Base-by-base conservation (phyloP, 2,888 invertebrate genomes). In the Acanthosoma haemorrhoidale region DNA sequence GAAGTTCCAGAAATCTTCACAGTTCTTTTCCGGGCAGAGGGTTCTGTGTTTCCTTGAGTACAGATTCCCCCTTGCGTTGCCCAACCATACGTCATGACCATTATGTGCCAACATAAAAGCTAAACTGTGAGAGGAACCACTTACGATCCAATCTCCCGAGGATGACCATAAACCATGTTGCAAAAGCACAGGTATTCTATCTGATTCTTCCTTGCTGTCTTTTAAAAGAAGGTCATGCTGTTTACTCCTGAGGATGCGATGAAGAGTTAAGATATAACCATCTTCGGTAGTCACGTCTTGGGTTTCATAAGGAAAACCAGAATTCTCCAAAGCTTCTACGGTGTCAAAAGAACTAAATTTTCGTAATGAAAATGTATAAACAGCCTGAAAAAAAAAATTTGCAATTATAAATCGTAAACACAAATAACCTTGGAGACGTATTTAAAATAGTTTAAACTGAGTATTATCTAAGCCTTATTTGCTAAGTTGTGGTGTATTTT, bases 71-170 rank as follows among this genome's bases (percentile, higher is more conserved):
- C 76, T 59, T 16, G 72, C 66, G 59, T 76, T 73, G 3, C 75
- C 75, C 51, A 76, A 58, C 76, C 76, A 76, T 1, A 76, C 74
- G 63, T 76, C 76, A 60, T 72, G 75, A 6, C 74, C 76, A 15
- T 43, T 51, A 18, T 75, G 74, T 3, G 73, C 73, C 15, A 76
- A 39, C 5, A 75, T 61, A 69, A 71, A 76, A 13, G 70, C 75
- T 69, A 72, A 11, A 74, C 68, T 67, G 8, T 67, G 16, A 4
- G 41, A 61, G 3, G 58, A n/a, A 13, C 70, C 68, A 61, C 51
- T 51, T 1, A 68, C 68, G n/a, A 70, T 59, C 72, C 72, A 72
- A 25, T 70, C 68, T 2, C 67, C 68, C 3, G 72, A 70, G 3
- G 72, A 67, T 31, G 70, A 72, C 43, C 72, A 70, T 3, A 72